These are phyloP conservation scores for Colletes latitarsis DNA, from an alignment of 1,140 invertebrate species.

Conservation along the genomic window DNA sequence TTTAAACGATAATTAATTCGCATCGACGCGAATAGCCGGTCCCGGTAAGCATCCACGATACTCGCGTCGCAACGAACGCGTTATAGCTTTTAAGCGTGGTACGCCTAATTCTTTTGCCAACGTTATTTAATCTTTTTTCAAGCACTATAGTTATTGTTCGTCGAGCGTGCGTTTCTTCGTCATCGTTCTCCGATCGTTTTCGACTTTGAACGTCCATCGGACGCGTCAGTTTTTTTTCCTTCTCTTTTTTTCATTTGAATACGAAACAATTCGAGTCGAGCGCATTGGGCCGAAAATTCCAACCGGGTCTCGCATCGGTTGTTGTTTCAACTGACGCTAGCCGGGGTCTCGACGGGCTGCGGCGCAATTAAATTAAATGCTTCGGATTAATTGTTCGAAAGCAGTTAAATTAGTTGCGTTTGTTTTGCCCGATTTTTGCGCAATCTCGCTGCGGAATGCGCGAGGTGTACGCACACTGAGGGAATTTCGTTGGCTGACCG, in stretches of 20 bases:
- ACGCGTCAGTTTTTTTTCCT: slow-evolving; percentile 51
- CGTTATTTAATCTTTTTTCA: too few relatives aligned
- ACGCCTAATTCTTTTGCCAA: too few relatives aligned
- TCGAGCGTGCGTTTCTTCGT: neutral
- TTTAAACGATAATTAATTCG: too few relatives aligned
- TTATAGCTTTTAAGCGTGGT: too few relatives aligned
- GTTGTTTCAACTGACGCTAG: slow-evolving; percentile 64
- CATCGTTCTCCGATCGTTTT: neutral
- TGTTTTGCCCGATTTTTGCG: slow-evolving; percentile 76
- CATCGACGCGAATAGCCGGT: too few relatives aligned
- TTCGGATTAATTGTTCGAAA: slow-evolving; percentile 78
- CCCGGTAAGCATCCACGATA: too few relatives aligned
- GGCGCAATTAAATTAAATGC: slow-evolving; percentile 78
- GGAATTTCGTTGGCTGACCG: slow-evolving; percentile 58
- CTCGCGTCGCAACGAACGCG: too few relatives aligned
- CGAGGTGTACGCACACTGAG: slow-evolving; percentile 49
- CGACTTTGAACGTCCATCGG: slow-evolving; percentile 4
- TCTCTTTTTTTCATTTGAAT: slow-evolving; percentile 59
- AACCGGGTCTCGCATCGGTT: slow-evolving; percentile 59
- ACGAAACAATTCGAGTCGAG: slow-evolving; percentile 62
- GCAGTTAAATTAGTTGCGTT: slow-evolving; percentile 77
- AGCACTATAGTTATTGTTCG: too few relatives aligned
- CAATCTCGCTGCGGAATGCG: slow-evolving; percentile 75
- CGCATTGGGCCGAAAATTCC: slow-evolving; percentile 65
- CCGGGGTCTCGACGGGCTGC: slow-evolving; percentile 59